Conservation (phyloP, 2,113 vertebrate species). For the Glaucidium brasilianum region DNA sequence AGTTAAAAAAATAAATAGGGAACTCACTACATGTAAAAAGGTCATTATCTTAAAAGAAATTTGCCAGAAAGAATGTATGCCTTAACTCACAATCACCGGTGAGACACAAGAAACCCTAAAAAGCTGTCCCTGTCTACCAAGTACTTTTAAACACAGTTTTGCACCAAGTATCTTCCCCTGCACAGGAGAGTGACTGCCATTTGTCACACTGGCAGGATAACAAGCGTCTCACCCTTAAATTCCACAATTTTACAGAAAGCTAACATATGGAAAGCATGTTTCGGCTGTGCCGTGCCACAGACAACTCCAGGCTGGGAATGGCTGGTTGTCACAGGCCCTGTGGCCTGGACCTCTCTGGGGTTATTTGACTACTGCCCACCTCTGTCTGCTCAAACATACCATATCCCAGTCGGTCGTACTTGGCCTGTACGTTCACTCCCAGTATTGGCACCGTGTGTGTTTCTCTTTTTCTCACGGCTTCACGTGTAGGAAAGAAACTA, state of each 20-base stretch:
- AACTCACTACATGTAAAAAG: neutral
- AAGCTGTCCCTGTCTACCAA: neutral
- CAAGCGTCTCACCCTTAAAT: neutral
- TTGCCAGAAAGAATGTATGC: neutral
- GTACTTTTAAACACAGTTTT: neutral
- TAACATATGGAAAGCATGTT: neutral
- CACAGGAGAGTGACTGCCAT: neutral
- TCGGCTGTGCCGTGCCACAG: neutral
- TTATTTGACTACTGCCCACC: neutral
- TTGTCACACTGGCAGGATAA: neutral
- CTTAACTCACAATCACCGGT: neutral
- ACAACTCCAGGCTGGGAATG: too few species aligned
- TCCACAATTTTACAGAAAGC: neutral
- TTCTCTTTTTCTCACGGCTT: neutral
- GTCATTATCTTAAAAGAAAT: neutral
- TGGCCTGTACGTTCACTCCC: neutral
- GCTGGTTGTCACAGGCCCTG: neutral
- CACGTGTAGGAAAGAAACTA: neutral
- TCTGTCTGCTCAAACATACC: neutral
- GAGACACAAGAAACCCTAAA: neutral
- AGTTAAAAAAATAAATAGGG: neutral
- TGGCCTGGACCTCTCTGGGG: neutral
- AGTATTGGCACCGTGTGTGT: accelerated
- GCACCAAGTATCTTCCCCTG: neutral
- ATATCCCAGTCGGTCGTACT: neutral